These are phyloP conservation scores for Dipodomys ordii DNA, from an alignment of 2,113 vertebrate genomes.

Conservation along the genomic window DNA sequence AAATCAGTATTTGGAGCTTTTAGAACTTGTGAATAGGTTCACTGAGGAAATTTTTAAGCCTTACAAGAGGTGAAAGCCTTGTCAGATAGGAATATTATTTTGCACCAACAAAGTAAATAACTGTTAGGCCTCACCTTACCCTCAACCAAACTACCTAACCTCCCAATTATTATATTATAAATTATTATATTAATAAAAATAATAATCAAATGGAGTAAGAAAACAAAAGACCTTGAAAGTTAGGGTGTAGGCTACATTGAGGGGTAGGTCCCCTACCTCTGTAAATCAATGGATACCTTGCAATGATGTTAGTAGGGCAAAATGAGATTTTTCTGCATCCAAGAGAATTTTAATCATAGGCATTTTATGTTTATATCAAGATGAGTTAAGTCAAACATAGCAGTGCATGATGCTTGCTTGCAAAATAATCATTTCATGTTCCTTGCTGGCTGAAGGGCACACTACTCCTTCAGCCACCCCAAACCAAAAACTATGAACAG, in stretches of 20 bases:
- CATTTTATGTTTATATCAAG: neutral
- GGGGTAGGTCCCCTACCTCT: too few relatives aligned
- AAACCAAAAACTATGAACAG: neutral
- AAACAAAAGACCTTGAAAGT: neutral
- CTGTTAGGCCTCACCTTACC: neutral
- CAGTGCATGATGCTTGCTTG: neutral
- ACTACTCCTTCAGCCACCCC: neutral
- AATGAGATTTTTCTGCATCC: neutral
- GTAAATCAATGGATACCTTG: neutral
- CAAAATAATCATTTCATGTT: neutral
- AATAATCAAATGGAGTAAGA: neutral
- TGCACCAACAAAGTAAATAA: constrained; percentile 25
- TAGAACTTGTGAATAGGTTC: constrained; percentile 5
- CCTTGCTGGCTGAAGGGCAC: neutral
- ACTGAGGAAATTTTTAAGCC: neutral
- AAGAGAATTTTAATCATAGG: neutral
- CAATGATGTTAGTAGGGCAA: neutral
- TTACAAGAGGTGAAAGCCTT: neutral
- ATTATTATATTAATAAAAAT: neutral
- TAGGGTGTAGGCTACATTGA: neutral
- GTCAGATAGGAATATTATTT: constrained; percentile 15
- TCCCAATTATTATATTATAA: neutral
- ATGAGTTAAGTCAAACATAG: neutral
- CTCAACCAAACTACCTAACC: constrained; percentile 24
- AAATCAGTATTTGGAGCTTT: neutral